phyloP scores from a whole-genome alignment of 2,888 invertebrate genomes.

The Xestia sexstrigata region DNA sequence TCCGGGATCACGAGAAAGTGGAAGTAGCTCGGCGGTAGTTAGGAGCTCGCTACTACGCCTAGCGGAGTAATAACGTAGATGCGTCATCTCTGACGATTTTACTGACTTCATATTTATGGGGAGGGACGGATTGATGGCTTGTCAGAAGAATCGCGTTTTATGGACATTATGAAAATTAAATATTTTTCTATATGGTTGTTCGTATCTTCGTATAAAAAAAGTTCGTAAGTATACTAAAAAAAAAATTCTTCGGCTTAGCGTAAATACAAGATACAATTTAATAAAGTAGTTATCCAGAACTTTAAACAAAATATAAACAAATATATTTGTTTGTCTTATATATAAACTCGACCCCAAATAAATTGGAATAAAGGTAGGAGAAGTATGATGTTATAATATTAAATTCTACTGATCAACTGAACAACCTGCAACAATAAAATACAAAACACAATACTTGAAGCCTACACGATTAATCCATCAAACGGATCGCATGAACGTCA shows the following conservation, averaged over 20 bases:
- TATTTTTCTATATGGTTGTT: background rate
- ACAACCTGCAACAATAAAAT: background rate
- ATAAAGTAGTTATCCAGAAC: background rate
- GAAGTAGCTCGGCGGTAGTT: conserved; percentile 64
- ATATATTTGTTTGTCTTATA: background rate
- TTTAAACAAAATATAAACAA: background rate
- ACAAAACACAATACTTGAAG: conserved; percentile 13
- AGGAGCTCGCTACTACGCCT: conserved; percentile 65
- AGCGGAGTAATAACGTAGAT: conserved; percentile 63
- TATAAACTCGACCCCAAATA: background rate
- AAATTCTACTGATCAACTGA: background rate
- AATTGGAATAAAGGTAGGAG: background rate
- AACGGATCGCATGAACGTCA: conserved; percentile 36
- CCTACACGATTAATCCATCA: conserved; percentile 22
- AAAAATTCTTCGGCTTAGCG: background rate
- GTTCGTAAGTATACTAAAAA: no score
- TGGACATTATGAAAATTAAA: conserved; percentile 20
- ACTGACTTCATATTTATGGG: conserved; percentile 64
- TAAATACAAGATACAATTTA: background rate
- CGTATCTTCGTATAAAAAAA: no score
- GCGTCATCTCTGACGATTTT: conserved; percentile 64
- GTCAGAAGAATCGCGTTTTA: conserved; percentile 22
- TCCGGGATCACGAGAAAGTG: conserved; percentile 77
- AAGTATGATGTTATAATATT: background rate
- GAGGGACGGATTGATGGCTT: conserved; percentile 47